Evolutionary conservation across 2,888 invertebrate species (phyloP).

Genomic region (Platycheirus rosarum): DNA sequence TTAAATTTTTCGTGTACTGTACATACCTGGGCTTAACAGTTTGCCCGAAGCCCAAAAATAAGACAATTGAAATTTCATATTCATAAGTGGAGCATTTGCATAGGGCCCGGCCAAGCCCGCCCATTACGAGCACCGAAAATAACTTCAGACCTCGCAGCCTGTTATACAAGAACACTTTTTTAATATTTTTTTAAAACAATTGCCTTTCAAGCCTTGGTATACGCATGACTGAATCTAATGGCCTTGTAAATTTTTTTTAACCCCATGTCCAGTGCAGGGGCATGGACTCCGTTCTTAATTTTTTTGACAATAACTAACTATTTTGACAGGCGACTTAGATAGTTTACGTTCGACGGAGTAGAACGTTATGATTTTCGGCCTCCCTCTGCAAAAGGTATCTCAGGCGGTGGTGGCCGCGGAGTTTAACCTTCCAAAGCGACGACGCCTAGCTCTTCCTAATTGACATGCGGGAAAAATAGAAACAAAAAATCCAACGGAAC

Average conservation of each 20-base stretch:
- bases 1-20: constrained; percentile 58
- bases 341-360: constrained; percentile 62
- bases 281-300: background rate
- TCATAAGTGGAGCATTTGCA: constrained; percentile 65
- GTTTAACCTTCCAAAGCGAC: constrained; percentile 26
- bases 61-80: constrained; percentile 64
- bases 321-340: constrained; percentile 62
- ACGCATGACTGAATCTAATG: constrained; percentile 69
- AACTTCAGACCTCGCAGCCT: constrained; percentile 48
- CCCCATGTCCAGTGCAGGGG: constrained; percentile 17
- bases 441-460: constrained; percentile 46
- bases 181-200: constrained; percentile 38
- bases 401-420: too few relatives aligned
- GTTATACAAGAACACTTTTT: constrained; percentile 45
- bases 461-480: constrained; percentile 41
- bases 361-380: constrained; percentile 70
- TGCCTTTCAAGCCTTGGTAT: constrained; percentile 48
- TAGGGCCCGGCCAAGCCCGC: constrained; percentile 12
- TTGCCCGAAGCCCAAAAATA: constrained; percentile 10
- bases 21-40: background rate
- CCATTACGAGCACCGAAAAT: constrained; percentile 10
- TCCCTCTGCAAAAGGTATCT: constrained; percentile 1
- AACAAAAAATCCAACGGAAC: background rate
- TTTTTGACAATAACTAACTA: constrained; percentile 61
- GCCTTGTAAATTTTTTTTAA: constrained; percentile 63